These are phyloP conservation scores for Folsomia candida DNA, from an alignment of 2,888 invertebrate species.

Conservation along the genomic window DNA sequence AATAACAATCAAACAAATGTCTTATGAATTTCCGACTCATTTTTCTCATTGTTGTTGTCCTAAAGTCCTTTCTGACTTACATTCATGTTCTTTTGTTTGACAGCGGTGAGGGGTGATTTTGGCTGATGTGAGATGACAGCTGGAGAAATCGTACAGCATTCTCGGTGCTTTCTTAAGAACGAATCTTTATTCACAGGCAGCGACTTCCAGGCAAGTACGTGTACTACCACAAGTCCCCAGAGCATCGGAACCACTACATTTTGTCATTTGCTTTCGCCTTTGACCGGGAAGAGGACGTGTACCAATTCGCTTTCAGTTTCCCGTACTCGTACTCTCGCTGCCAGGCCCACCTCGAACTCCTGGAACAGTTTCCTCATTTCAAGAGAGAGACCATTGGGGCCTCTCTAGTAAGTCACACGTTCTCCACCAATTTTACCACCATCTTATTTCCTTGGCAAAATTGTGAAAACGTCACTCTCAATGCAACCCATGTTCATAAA, in stretches of 20 bases:
- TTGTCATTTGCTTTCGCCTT: slow-evolving; percentile 92
- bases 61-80: too few relatives aligned
- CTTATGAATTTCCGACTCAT: too few relatives aligned
- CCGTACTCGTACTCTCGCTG: slow-evolving; percentile 93
- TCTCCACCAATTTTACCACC: too few relatives aligned
- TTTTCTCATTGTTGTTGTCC: too few relatives aligned
- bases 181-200: slow-evolving; percentile 69
- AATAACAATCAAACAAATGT: too few relatives aligned
- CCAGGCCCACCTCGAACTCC: slow-evolving; percentile 75
- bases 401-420: slow-evolving; percentile 55
- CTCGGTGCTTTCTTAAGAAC: too few relatives aligned
- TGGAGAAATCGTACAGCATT: too few relatives aligned
- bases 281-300: slow-evolving; percentile 90
- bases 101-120: too few relatives aligned
- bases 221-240: slow-evolving; percentile 86
- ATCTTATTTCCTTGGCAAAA: too few relatives aligned
- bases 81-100: too few relatives aligned
- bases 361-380: slow-evolving; percentile 66
- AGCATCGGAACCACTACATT: slow-evolving; percentile 86
- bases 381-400: slow-evolving; percentile 68
- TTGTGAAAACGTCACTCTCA: too few relatives aligned
- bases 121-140: too few relatives aligned
- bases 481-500: not conserved
- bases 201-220: slow-evolving; percentile 76
- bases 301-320: slow-evolving; percentile 88